A percentile compares a stretch with the other conserved stretches of the same genome.
phyloP scores from a whole-genome alignment of 2,797 vertebrate genomes.

The Capromys pilorides region DNA sequence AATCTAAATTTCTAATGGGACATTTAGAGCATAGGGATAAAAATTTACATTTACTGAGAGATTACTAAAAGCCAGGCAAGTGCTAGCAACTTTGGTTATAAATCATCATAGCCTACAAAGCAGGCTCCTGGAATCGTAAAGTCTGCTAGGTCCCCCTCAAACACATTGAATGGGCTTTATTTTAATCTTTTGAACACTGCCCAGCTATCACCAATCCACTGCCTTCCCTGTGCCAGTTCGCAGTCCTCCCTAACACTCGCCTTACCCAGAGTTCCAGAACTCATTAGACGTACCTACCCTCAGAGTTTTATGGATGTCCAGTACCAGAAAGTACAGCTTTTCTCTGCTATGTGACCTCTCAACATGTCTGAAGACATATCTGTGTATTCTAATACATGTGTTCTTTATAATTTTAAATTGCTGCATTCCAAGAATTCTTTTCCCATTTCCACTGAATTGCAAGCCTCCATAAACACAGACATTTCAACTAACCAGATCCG shows the following conservation, averaged over 20 bases:
- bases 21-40: neutral
- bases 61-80: neutral
- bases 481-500: neutral
- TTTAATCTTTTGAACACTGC: neutral
- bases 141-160: neutral
- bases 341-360: neutral
- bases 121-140: neutral
- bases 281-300: neutral
- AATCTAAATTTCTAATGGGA: conserved; percentile 47
- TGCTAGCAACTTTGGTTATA: neutral
- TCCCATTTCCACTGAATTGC: conserved; percentile 42
- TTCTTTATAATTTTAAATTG: conserved; percentile 52
- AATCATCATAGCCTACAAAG: neutral
- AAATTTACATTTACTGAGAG: conserved; percentile 44
- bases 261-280: neutral
- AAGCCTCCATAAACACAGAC: conserved; percentile 2
- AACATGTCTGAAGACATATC: conserved; percentile 8
- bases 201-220: neutral
- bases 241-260: neutral
- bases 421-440: conserved; percentile 41
- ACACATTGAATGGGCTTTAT: neutral
- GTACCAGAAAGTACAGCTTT: conserved; percentile 46
- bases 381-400: neutral
- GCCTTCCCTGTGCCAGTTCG: neutral
- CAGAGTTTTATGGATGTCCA: neutral